Percentiles rank a stretch among this genome's conserved stretches.
Conservation (phyloP, 2,888 invertebrate genomes). For the Gnatocerus cornutus region DNA sequence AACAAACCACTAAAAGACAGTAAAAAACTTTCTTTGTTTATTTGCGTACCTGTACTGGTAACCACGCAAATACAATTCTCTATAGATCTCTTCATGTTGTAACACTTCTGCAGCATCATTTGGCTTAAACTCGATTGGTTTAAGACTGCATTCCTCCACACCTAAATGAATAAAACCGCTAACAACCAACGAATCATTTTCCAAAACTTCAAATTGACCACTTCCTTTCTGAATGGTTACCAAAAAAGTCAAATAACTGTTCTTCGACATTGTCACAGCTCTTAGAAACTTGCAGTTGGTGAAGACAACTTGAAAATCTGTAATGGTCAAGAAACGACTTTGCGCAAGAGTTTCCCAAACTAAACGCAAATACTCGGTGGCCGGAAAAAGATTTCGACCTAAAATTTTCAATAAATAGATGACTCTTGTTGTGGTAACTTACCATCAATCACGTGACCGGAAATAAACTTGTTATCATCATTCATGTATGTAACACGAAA, state of each 20-base stretch:
- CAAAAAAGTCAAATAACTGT: constrained; percentile 54
- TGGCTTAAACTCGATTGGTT: too few relatives aligned
- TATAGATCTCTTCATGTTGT: constrained; percentile 74
- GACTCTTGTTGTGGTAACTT: not conserved
- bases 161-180: constrained; percentile 48
- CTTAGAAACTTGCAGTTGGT: constrained; percentile 74
- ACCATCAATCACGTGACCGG: constrained; percentile 22
- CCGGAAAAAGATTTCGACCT: constrained; percentile 71
- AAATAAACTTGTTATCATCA: not conserved
- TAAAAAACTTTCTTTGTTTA: too few relatives aligned
- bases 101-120: not conserved
- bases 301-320: constrained; percentile 73
- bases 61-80: constrained; percentile 79
- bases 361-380: constrained; percentile 74
- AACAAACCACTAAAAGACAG: constrained; percentile 56
- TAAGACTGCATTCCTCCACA: too few relatives aligned
- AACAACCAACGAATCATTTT: constrained; percentile 53
- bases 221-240: constrained; percentile 60
- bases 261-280: constrained; percentile 73
- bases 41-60: constrained; percentile 70
- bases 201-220: constrained; percentile 63
- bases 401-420: not conserved
- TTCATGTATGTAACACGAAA: too few relatives aligned
- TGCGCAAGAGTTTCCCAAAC: constrained; percentile 74
- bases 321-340: constrained; percentile 58